phyloP scores from a whole-genome alignment of 2,113 vertebrate species.

The Pollimyrus isidori region DNA sequence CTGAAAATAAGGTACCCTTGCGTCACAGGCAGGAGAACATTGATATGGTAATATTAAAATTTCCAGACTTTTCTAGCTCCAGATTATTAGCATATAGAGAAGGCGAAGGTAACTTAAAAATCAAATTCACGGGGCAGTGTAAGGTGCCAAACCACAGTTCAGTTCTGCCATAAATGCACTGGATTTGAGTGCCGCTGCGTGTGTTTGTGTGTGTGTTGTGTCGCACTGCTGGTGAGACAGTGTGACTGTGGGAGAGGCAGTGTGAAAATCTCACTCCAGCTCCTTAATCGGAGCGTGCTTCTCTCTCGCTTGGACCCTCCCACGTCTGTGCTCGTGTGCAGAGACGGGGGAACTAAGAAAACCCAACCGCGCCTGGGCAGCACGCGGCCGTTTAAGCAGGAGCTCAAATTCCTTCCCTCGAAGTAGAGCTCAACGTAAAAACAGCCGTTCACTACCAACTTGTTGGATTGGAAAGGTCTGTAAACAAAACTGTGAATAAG shows the following conservation, averaged over 20 bases:
- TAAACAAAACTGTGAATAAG: neutral
- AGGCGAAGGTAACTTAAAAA: neutral
- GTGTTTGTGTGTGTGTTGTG: neutral
- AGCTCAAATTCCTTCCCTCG: neutral
- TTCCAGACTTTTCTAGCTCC: neutral
- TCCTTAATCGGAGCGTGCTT: conserved; percentile 57
- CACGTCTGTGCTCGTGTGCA: conserved; percentile 10
- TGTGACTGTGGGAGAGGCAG: neutral
- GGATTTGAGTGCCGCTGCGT: neutral
- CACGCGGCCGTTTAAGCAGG: neutral
- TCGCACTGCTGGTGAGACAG: neutral
- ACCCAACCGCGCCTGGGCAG: neutral
- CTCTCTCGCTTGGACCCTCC: conserved; percentile 44
- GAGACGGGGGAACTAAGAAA: neutral
- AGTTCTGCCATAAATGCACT: neutral
- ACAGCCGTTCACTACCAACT: neutral
- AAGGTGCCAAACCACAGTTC: neutral
- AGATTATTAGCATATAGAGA: neutral
- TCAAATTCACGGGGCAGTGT: neutral
- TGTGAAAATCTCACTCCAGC: conserved; percentile 15
- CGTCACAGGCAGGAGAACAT: neutral
- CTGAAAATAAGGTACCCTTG: neutral
- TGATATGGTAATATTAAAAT: neutral
- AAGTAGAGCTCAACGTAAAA: neutral
- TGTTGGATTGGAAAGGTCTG: neutral